A percentile compares a stretch with the other conserved stretches of the same genome.
phyloP scores from a whole-genome alignment of 2,888 invertebrate genomes.

The Zygogramma bicolorata region DNA sequence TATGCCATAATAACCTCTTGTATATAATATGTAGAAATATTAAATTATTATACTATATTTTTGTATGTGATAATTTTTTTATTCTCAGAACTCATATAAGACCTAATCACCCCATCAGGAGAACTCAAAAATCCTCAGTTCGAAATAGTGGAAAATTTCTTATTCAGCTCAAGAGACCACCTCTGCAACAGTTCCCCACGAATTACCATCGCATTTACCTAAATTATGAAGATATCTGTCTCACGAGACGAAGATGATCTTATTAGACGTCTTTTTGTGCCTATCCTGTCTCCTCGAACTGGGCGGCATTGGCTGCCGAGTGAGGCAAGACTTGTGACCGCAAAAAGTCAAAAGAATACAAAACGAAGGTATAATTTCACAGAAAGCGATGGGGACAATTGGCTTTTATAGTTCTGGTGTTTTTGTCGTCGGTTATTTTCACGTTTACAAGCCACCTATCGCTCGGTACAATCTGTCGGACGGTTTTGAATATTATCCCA shows the following conservation, averaged over 20 bases:
- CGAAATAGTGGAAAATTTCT: too few species aligned
- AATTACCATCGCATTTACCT: neutral
- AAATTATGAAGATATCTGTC: neutral
- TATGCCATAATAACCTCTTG: too few species aligned
- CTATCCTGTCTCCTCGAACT: neutral
- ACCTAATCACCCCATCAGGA: too few species aligned
- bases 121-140: too few species aligned
- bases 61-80: too few species aligned
- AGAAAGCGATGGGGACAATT: conserved; percentile 37
- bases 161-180: too few species aligned
- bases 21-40: too few species aligned
- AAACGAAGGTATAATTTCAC: conserved; percentile 37
- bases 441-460: conserved; percentile 31
- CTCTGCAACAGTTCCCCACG: too few species aligned
- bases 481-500: conserved; percentile 43
- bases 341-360: conserved; percentile 11
- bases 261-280: neutral
- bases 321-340: neutral
- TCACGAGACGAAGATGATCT: neutral
- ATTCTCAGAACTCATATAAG: too few species aligned
- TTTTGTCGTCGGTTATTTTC: conserved; percentile 36
- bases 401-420: conserved; percentile 38
- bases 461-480: conserved; percentile 36
- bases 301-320: neutral
- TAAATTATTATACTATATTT: too few species aligned